These are phyloP conservation scores for Brachionus manjavacas DNA, from an alignment of 1,140 invertebrate species.

Conservation along the genomic window DNA sequence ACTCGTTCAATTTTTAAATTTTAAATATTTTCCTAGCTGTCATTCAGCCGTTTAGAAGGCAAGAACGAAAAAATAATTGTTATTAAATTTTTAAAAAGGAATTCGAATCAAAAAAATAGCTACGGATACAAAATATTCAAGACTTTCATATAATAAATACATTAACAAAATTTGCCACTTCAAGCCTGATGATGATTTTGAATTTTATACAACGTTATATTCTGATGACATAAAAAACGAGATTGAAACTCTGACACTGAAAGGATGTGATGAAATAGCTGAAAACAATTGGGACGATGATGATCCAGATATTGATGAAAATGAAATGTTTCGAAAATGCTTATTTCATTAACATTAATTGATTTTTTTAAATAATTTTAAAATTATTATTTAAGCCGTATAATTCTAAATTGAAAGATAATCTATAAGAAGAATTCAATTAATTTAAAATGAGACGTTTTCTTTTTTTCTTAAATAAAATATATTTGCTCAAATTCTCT, in stretches of 20 bases:
- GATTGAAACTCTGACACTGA: not conserved
- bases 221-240: slow-evolving; percentile 4
- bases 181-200: not conserved
- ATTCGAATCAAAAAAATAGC: not conserved
- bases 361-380: too few relatives aligned
- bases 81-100: not conserved
- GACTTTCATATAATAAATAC: not conserved
- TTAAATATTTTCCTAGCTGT: too few relatives aligned
- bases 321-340: slow-evolving; percentile 1
- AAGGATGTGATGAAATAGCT: not conserved
- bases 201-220: not conserved
- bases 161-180: not conserved
- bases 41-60: too few relatives aligned
- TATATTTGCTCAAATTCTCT: too few relatives aligned
- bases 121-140: not conserved
- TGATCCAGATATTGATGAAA: slow-evolving; percentile 1
- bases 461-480: too few relatives aligned
- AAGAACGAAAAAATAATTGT: not conserved
- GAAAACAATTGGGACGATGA: not conserved
- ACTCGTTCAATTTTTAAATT: too few relatives aligned
- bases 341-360: not conserved
- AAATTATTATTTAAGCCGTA: too few relatives aligned
- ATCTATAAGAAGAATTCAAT: too few relatives aligned
- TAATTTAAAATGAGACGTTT: too few relatives aligned
- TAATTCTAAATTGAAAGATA: too few relatives aligned